phyloP scores from a whole-genome alignment of 2,888 invertebrate genomes.

The Operophtera brumata region DNA sequence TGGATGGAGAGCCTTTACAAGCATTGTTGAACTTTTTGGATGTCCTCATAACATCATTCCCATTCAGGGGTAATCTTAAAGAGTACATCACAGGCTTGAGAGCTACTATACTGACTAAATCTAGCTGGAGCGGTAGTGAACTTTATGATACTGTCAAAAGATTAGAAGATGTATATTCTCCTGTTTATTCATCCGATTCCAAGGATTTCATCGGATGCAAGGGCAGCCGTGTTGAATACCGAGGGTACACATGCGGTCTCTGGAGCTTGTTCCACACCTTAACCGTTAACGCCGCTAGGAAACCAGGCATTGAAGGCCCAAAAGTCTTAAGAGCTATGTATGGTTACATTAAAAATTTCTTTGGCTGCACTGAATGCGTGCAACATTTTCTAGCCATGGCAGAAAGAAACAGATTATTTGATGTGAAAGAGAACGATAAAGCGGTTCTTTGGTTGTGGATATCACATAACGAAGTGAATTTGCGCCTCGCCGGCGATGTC shows the following conservation, averaged over 20 bases:
- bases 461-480: constrained; percentile 96
- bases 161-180: constrained; percentile 76
- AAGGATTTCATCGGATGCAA: constrained; percentile 88
- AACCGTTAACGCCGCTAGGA: constrained; percentile 87
- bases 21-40: constrained; percentile 88
- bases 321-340: constrained; percentile 91
- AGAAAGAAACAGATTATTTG: constrained; percentile 83
- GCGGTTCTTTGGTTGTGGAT: constrained; percentile 96
- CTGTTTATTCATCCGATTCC: constrained; percentile 74
- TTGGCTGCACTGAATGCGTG: constrained; percentile 95
- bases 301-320: constrained; percentile 77
- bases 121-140: constrained; percentile 80
- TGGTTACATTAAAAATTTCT: constrained; percentile 94
- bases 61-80: constrained; percentile 85
- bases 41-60: constrained; percentile 88
- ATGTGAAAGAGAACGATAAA: constrained; percentile 86
- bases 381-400: constrained; percentile 95
- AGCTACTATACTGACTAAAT: constrained; percentile 72
- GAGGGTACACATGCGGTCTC: constrained; percentile 96
- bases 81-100: constrained; percentile 83
- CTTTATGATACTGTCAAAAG: constrained; percentile 79
- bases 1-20: constrained; percentile 85
- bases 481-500: constrained; percentile 89
- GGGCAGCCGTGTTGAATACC: constrained; percentile 86
- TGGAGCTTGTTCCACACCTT: constrained; percentile 97